Evolutionary conservation across 1,140 invertebrate genomes (phyloP), one percentile per base, ranked within the genome.

Genomic region (Drosophila pandora): DNA sequence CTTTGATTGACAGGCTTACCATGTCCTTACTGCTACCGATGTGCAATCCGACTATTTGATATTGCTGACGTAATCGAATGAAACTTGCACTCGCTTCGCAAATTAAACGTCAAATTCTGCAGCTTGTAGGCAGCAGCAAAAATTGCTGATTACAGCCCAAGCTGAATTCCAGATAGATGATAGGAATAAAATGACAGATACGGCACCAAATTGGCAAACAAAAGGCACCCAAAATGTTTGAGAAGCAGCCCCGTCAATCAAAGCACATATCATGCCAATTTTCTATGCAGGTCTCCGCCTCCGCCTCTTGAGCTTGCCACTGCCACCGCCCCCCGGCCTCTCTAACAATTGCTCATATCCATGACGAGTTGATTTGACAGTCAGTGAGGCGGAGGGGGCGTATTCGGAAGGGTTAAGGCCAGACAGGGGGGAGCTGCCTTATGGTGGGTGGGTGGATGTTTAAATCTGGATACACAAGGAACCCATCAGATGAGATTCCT

Each of bases 211-310:
- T 68, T 72, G 62, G 53, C 57, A 77, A 80, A 65, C 50, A 78
- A 79, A 64, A 55, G 48, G 56, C 55, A 55, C 21, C 28, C 50
- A 37, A 56, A 70, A 65, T 47, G 70, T 23, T 39, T 63, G 34
- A 50, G 54, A 49, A 55, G 49, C 28, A 65, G 62, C 34, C 58
- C 71, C 59, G 82, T 79, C 83, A 88, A 87, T 78, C 82, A 87
- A 87, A 79, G 79, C 75, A 88, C 80, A 87, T 69, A 88, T 76
- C 79, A 72, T 83, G 83, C 79, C 82, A 85, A 85, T 88, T 88
- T 65, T 60, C 77, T 43, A 69, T 81, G 78, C 77, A 76, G 77
- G 73, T 37, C n/a, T 37, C 50, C 41, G 41, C 41, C 41, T 43
- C 41, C 41, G n/a, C 22, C 25, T 25, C 23, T 43, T 43, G 41